These are phyloP conservation scores for Acholoe squamosa DNA, from an alignment of 2,888 invertebrate genomes.

Conservation along the genomic window DNA sequence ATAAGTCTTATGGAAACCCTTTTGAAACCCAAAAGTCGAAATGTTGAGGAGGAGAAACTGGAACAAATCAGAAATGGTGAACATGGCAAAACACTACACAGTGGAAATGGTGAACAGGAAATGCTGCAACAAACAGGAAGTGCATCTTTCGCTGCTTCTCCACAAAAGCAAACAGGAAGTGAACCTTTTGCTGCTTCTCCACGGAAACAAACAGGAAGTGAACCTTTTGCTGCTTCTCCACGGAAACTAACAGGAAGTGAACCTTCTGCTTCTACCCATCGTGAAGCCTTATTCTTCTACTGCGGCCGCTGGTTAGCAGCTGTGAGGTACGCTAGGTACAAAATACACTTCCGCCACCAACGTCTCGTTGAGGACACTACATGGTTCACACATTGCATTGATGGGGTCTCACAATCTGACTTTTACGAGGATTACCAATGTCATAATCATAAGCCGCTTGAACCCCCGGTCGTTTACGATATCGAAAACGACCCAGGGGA, in stretches of 20 bases:
- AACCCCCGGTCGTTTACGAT: slow-evolving; percentile 61
- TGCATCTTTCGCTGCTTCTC: too few relatives aligned
- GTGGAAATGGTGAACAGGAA: too few relatives aligned
- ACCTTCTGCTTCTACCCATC: not conserved
- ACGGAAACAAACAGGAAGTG: not conserved
- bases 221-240: not conserved
- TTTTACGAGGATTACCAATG: slow-evolving; percentile 19
- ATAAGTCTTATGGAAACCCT: slow-evolving; percentile 31
- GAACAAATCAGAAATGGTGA: not conserved
- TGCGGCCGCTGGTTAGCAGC: slow-evolving; percentile 46
- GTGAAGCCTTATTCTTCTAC: slow-evolving; percentile 59
- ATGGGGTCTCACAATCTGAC: not conserved
- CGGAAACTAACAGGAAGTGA: not conserved
- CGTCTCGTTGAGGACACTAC: not conserved
- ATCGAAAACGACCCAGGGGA: slow-evolving; percentile 67
- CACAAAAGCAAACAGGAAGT: too few relatives aligned
- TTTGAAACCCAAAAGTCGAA: too few relatives aligned
- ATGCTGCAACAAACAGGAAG: too few relatives aligned
- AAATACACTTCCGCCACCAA: slow-evolving; percentile 57
- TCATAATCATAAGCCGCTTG: not conserved
- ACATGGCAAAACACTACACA: not conserved
- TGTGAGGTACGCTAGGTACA: slow-evolving; percentile 61
- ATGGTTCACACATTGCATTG: not conserved
- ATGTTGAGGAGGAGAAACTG: too few relatives aligned
- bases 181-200: not conserved